Evolutionary conservation across 1,140 invertebrate genomes (phyloP).

Genomic region (Pteromalus puparum): DNA sequence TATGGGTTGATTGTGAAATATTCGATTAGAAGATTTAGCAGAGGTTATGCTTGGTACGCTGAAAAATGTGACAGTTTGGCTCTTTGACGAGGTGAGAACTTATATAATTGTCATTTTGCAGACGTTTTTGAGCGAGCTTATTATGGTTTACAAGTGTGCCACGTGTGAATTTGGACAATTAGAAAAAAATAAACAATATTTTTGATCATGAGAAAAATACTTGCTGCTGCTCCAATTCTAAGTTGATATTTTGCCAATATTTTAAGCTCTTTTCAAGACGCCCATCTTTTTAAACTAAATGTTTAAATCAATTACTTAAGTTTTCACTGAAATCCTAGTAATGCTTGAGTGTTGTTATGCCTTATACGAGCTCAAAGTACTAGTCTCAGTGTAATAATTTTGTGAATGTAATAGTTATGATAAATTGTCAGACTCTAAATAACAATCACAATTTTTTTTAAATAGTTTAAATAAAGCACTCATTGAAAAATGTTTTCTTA

Average conservation of each 20-base stretch:
- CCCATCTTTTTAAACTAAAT: background rate
- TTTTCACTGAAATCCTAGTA: background rate
- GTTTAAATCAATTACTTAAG: background rate
- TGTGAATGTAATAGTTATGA: background rate
- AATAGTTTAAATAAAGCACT: no score
- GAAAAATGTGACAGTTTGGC: slow-evolving; percentile 26
- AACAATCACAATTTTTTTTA: no score
- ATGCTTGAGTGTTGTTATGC: no score
- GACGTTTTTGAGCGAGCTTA: slow-evolving; percentile 5
- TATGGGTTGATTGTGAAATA: slow-evolving; percentile 33
- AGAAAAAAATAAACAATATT: background rate
- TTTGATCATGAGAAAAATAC: background rate
- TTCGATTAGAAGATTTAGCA: background rate
- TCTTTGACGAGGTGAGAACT: slow-evolving; percentile 22
- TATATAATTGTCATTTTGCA: slow-evolving; percentile 34
- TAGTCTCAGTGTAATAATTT: no score
- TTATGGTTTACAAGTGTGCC: background rate
- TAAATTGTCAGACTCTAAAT: background rate
- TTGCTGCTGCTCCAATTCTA: background rate
- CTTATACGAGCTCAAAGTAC: no score
- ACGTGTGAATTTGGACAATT: slow-evolving; percentile 16
- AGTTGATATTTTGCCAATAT: background rate
- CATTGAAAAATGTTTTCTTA: background rate
- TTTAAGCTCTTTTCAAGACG: background rate
- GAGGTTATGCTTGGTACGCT: slow-evolving; percentile 34